phyloP scores from a whole-genome alignment of 1,140 invertebrate genomes.

The Microplitis mediator region DNA sequence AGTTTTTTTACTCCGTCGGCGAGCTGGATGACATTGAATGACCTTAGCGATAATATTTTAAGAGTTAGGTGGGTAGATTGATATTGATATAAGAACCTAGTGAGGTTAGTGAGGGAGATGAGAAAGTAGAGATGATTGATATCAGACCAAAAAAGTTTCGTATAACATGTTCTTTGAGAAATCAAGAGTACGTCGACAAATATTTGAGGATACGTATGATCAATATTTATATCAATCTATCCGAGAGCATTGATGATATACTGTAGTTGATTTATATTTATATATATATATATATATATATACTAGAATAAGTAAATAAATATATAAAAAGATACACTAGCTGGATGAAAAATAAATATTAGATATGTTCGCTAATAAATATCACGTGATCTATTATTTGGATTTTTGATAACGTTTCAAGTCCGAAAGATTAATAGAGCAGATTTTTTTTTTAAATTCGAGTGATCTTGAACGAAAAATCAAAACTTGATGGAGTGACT shows the following conservation, averaged over 20 bases:
- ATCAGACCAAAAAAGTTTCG: not conserved
- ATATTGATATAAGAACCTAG: not conserved
- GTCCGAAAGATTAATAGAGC: no score
- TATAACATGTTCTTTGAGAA: not conserved
- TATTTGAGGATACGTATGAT: constrained; percentile 6
- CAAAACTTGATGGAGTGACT: no score
- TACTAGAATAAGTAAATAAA: no score
- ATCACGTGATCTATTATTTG: no score
- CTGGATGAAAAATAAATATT: no score
- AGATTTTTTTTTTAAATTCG: no score
- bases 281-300: not conserved
- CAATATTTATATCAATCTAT: constrained; percentile 13
- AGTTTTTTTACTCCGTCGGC: not conserved
- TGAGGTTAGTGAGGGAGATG: not conserved
- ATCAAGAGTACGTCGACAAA: constrained; percentile 8
- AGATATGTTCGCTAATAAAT: no score
- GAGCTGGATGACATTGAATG: constrained; percentile 1
- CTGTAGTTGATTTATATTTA: not conserved
- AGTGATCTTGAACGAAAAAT: no score
- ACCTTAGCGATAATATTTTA: constrained; percentile 2
- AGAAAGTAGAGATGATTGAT: not conserved
- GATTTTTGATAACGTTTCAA: no score
- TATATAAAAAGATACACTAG: no score
- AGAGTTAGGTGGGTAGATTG: not conserved
- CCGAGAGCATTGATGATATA: not conserved